Base-by-base conservation (phyloP, 1,140 invertebrate species). In the Diachasmimorpha longicaudata region DNA sequence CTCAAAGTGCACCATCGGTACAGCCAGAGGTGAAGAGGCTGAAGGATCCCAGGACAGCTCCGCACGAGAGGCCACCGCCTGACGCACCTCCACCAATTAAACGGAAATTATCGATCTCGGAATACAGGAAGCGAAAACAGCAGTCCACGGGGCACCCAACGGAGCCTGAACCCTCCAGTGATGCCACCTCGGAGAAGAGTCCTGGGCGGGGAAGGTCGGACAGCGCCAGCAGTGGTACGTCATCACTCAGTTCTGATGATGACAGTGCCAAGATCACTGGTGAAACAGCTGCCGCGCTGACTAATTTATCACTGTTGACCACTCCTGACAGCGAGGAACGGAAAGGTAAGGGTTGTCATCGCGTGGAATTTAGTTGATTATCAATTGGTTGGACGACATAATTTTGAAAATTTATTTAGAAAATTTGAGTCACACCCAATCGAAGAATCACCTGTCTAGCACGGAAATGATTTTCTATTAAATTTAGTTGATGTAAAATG, bases 121-220 rank as follows among this genome's bases (percentile, higher is more conserved):
- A 94, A 79, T 94, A 94, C 81, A 89, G 93, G 19, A 92, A 93
- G 81, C 88, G 93, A 19, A 93, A 93, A 76, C 90, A 92, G 79
- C 86, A 90, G 25, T 90, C 87, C 4, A 80, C 84, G 4, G 83
- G 82, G 0, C 85, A 88, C 0, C 85, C 86, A 42, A 80, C 84
- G 4, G 87, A 89, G 23, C 84, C 86, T 5, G 88, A 89, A 74
- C 82, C 76, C 1, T 77, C 80, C 0, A 82, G 83, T 52, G 87
- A 87, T 31, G 84, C 87, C 0, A 81, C 83, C 13, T 83, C 85
- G 14, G 84, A 85, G 3, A 89, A 89, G 76, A 82, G 80, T 37
- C 78, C 82, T 11, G 69, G 82, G 0, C 81, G 90, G 55, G 85
- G 84, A 9, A 86, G 90, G 79, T 90, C 89, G 4, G 87, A 90